Evolutionary conservation across 2,888 invertebrate genomes (phyloP), one percentile per base, ranked within the genome.

Genomic region (Acleris sparsana): DNA sequence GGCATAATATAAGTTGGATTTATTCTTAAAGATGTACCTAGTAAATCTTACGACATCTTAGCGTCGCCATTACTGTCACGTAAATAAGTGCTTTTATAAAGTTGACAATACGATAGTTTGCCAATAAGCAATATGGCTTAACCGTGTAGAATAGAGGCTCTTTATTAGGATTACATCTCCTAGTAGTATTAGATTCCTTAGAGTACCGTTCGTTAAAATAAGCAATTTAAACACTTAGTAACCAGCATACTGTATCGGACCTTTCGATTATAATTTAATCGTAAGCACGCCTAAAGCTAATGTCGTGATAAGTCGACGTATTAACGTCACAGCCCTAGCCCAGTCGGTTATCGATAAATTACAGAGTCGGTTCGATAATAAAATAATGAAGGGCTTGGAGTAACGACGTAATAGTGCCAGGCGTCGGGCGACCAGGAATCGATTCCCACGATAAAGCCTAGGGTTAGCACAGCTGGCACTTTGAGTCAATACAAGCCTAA

Each of bases 221-320:
- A 39, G 13, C 4, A 16, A 17, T 46, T n/a, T 46, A 46, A 46
- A 46, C 55, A 43, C 20, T 61, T 33, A 17, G 46, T 46, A 13
- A 39, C 11, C 39, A 9, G 3, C 33, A 39, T 13, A 39, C 13
- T 13, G 13, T 13, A 39, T 52, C 46, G 33, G 52, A 39, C 39
- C 39, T 57, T 62, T 20, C 29, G 33, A 57, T 61, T 56, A 51
- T 56, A 61, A 61, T 56, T 65, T 66, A 66, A 66, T 61, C 56
- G 65, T 18, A 57, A 62, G 61, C 77, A 78, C 77, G 80, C 84
- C 81, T 74, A 66, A 62, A 74, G 77, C 75, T 69, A 78, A 77
- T 75, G 79, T 86, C 85, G 84, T 83, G 84, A 85, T 85, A 84
- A 85, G 79, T 78, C 80, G 80, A 80, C 76, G 73, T 79, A 87